Conservation (phyloP, 2,113 vertebrate species). For the Alosa alosa region DNA sequence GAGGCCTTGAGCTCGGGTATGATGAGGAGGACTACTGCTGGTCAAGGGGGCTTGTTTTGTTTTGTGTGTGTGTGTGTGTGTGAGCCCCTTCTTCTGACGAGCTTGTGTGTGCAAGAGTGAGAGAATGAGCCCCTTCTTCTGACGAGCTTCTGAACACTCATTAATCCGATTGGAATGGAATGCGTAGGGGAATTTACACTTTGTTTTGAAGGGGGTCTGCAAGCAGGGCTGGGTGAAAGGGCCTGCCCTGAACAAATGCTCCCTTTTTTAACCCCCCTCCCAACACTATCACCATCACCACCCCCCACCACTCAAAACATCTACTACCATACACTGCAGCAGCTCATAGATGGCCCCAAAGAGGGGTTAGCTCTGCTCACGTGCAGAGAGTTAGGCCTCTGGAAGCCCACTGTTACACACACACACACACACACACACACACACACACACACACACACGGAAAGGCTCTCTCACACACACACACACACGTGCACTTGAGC, state of each 20-base stretch:
- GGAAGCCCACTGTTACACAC: conserved; percentile 32
- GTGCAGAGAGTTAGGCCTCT: conserved; percentile 44
- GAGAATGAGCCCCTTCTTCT: conserved; percentile 2
- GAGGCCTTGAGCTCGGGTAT: not conserved
- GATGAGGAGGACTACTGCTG: not conserved
- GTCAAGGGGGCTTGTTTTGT: not conserved
- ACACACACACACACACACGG: conserved; percentile 28
- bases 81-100: conserved; percentile 8
- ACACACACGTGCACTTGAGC: not conserved
- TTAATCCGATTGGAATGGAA: conserved; percentile 51
- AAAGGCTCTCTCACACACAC: too few relatives aligned
- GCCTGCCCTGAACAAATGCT: conserved; percentile 54
- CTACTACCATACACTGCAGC: conserved; percentile 8
- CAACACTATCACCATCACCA: not conserved
- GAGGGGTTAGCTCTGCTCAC: conserved; percentile 61
- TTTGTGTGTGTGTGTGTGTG: not conserved
- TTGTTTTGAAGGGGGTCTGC: conserved; percentile 32
- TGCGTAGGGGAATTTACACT: conserved; percentile 41
- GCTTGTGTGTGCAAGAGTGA: not conserved
- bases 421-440: conserved; percentile 7
- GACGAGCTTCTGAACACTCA: conserved; percentile 50
- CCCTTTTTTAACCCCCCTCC: conserved; percentile 34
- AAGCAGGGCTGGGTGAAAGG: conserved; percentile 29
- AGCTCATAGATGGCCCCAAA: conserved; percentile 43
- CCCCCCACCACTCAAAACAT: conserved; percentile 13